Conservation (phyloP, 2,888 invertebrate species). For the Scrobipalpa atriplicella region DNA sequence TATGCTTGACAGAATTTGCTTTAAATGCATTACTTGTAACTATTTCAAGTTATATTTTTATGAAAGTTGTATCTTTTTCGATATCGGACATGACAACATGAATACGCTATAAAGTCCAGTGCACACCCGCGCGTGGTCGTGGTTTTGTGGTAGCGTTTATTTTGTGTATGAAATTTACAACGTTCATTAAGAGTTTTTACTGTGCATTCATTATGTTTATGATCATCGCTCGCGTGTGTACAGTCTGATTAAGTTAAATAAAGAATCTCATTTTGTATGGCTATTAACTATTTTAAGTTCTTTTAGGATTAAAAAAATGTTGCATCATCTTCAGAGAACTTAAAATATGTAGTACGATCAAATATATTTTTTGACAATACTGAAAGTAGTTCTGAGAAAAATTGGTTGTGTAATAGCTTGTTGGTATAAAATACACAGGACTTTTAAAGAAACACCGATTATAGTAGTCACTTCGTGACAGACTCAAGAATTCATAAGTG, state of each 20-base stretch:
- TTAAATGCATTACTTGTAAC: not conserved
- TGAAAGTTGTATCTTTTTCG: not conserved
- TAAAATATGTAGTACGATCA: too few relatives aligned
- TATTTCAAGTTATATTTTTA: not conserved
- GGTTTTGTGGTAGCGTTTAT: conserved; percentile 49
- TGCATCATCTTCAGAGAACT: too few relatives aligned
- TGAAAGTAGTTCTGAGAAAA: conserved; percentile 42
- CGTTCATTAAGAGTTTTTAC: conserved; percentile 60
- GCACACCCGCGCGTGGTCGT: conserved; percentile 43
- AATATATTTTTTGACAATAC: conserved; percentile 40
- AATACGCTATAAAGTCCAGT: conserved; percentile 45
- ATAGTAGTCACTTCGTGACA: conserved; percentile 6
- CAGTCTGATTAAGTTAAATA: conserved; percentile 40
- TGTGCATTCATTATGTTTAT: conserved; percentile 47
- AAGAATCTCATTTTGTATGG: conserved; percentile 33
- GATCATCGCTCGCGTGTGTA: conserved; percentile 49
- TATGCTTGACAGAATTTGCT: not conserved
- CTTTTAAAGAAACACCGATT: conserved; percentile 15
- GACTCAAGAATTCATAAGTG: conserved; percentile 37
- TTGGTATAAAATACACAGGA: conserved; percentile 33
- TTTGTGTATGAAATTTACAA: conserved; percentile 59
- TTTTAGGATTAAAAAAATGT: not conserved
- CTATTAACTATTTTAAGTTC: conserved; percentile 32
- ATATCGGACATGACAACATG: not conserved
- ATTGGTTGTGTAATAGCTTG: conserved; percentile 66